Base-by-base conservation (phyloP, 64 coral and sea anemone species). In the Porites lutea region DNA sequence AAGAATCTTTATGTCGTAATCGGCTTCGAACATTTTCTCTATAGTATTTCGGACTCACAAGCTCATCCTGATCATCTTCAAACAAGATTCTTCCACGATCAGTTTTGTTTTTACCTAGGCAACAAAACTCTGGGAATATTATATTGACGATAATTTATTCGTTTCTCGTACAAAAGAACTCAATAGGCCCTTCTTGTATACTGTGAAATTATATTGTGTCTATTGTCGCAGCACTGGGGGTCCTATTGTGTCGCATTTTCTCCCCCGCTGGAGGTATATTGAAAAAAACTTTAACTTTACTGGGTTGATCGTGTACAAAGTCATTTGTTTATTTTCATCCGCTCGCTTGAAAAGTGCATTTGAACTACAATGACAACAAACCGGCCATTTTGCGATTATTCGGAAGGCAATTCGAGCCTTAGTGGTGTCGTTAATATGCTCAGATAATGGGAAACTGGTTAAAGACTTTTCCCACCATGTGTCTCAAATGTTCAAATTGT, bases 381-480 rank as follows among this genome's bases (percentile, higher is more conserved):
- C 63, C 63, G 46, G n/a, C 13, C 43, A 47, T 84, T 84, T 84
- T 11, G 27, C 46, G 16, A 51, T 52, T n/a, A 84, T 84, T 84
- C 55, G 69, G 43, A 68, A 52, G 47, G 81, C 81, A 51, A 52
- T 84, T 84, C 63, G 64, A 84, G 62, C 61, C 63, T 84, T 12
- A 23, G 59, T 64, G 59, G 62, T 84, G 81, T 65, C 19, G 81
- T 52, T 84, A 68, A 84, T 69, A 68, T 50, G 62, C 48, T 84
- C 18, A 64, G 45, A 84, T 68, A 84, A 68, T 84, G 46, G 81
- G 81, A 84, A 84, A 48, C 63, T 48, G 46, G 81, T 48, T 84
- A 64, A 50, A 84, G 81, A 67, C 62, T 53, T 84, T 84, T 84
- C 63, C 81, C 81, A 84, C 81, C 81, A 84, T 84, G 81, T 84